These are phyloP conservation scores for Herminia tarsipennalis DNA, from an alignment of 2,888 invertebrate genomes.

Conservation along the genomic window DNA sequence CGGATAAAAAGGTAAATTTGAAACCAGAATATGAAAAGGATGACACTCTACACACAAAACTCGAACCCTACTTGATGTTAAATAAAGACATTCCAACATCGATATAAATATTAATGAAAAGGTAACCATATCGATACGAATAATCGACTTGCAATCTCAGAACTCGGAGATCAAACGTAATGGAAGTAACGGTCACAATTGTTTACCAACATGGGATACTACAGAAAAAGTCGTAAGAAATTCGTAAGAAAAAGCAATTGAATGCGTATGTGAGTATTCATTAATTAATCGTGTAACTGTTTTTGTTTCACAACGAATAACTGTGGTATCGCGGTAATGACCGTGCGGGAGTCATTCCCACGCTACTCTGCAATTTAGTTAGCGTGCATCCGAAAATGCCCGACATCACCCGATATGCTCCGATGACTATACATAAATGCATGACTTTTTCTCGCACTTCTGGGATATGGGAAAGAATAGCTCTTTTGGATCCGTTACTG, in stretches of 20 bases:
- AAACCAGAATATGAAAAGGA: conserved; percentile 27
- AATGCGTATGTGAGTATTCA: conserved; percentile 41
- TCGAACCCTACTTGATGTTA: conserved; percentile 18
- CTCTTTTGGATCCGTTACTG: not conserved
- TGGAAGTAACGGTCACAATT: conserved; percentile 18
- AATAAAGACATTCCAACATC: conserved; percentile 14
- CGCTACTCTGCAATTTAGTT: conserved; percentile 53
- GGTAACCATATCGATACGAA: conserved; percentile 21
- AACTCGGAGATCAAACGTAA: conserved; percentile 3
- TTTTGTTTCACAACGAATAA: conserved; percentile 45
- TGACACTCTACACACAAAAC: conserved; percentile 31
- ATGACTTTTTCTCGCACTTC: conserved; percentile 14
- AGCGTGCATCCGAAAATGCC: conserved; percentile 48
- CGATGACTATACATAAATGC: conserved; percentile 35
- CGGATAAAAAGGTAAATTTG: too few species aligned
- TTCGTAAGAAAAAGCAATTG: conserved; percentile 35
- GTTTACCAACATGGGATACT: conserved; percentile 33
- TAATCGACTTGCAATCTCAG: conserved; percentile 3
- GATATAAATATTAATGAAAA: conserved; percentile 17
- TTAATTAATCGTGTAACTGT: conserved; percentile 51
- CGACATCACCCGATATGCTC: conserved; percentile 38
- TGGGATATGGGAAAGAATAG: conserved; percentile 21
- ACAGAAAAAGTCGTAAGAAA: conserved; percentile 15
- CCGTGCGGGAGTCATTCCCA: conserved; percentile 51
- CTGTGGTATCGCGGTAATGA: conserved; percentile 46